Evolutionary conservation across 2,797 vertebrate genomes (phyloP), one percentile per base, ranked within the genome.

Genomic region (Sciurus vulgaris): DNA sequence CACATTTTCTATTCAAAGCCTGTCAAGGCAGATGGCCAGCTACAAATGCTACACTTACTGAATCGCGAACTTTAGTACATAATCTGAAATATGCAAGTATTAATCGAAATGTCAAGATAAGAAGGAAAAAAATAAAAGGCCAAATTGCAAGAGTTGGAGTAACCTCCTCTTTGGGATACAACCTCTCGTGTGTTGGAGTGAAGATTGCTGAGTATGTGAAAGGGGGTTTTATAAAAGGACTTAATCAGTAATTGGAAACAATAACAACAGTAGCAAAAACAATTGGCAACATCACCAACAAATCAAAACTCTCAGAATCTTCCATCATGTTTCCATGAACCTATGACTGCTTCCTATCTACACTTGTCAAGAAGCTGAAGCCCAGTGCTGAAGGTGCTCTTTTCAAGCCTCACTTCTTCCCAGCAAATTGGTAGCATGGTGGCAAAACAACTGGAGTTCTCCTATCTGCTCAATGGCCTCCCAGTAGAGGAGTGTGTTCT

Each of bases 31-130:
- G 95, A 98, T 97, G 97, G 97, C 94, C 97, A 94, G 97, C 95
- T 97, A 94, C 95, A 98, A 98, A 98, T 97, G 94, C 95, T 97
- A 97, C 97, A 97, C 97, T 98, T 98, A 98, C 93, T 98, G 98
- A 98, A 98, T 98, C 95, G 97, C 69, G 86, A 98, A 97, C 97
- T 97, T 95, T 92, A 86, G 92, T 92, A 94, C 97, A 98, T 98
- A 97, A 97, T 89, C 89, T 93, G 84, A 98, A 98, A 98, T 97
- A 98, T 97, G 95, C 86, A 98, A 98, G 95, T 96, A 97, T 98
- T 98, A 98, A 98, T 98, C 97, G 97, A 97, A 98, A 95, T 97
- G 96, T 69, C 96, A 97, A 97, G 88, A 93, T 95, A 95, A 97
- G 88, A 96, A 89, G 33, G 18, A 61, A 63, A 83, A 79, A 72